A percentile compares a stretch with the other conserved stretches of the same genome.
phyloP scores from a whole-genome alignment of 2,113 vertebrate species.

The Tamias sibiricus region DNA sequence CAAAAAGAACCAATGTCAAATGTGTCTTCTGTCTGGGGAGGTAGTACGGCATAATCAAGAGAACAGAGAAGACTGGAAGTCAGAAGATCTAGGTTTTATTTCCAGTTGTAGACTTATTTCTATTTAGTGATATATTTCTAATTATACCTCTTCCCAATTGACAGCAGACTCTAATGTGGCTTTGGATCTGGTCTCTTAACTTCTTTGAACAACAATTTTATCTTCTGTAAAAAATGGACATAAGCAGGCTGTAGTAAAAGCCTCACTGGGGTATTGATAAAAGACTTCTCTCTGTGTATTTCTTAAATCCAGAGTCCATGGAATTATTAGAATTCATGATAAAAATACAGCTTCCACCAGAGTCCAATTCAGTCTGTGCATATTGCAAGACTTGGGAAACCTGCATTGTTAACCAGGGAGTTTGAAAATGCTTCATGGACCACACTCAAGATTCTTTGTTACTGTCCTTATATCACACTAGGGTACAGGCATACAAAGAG shows the following conservation, averaged over 20 bases:
- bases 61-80: background rate
- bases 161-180: background rate
- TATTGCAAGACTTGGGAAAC: background rate
- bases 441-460: background rate
- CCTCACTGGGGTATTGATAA: no score
- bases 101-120: background rate
- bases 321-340: no score
- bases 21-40: background rate
- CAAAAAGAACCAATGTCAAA: background rate
- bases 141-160: background rate
- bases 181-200: background rate
- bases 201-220: background rate
- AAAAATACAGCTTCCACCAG: background rate
- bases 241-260: background rate
- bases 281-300: background rate
- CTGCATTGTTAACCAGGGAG: background rate
- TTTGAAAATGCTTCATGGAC: background rate
- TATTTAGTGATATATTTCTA: background rate
- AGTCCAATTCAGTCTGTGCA: background rate
- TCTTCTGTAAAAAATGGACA: background rate
- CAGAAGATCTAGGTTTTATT: background rate
- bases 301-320: background rate
- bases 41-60: background rate
- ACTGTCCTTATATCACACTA: fast-evolving
- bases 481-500: fast-evolving